Evolutionary conservation across 92 coral and sea anemone species (phyloP), one percentile per base, ranked within the genome.

Genomic region (Epizoanthus illoricatus): DNA sequence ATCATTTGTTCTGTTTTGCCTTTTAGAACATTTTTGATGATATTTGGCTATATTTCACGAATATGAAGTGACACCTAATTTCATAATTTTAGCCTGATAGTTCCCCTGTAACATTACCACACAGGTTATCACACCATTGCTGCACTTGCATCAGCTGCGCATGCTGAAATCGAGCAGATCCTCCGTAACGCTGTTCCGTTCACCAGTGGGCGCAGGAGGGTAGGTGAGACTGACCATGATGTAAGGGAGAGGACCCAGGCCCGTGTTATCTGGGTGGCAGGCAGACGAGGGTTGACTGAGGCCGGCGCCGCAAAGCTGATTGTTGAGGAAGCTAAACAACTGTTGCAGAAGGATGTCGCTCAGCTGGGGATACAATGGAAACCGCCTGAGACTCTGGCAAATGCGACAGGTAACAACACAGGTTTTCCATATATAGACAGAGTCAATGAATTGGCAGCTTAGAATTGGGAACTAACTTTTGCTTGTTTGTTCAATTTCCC

Each of bases 261-360:
- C 6, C 92, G 98, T 18, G 95, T 94, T 61, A 86, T 97, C 54
- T 94, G 99, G 99, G 98, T 97, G 36, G 92, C 95, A 15, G 99
- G 98, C 5, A 81, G 90, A 56, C 68, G 86, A 62, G 99, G 93
- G 4, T 85, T 97, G 42, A 91, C 98, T 39, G 97, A 91, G 69
- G 85, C 75, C 19, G 94, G 86, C 43, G 99, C 98, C 4, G 92
- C 98, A 13, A 88, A 66, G 65, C 80, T 90, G 17, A 90, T 97
- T 36, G 86, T 97, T 9, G 41, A 12, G 24, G 98, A 97, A 81
- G 99, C 99, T 0, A 84, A 91, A 49, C 85, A 87, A 55, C 87
- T 90, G 56, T 65, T 94, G 28, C 92, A 97, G 72, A 87, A 88
- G 65, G 99, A 97, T 67, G 98, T 87, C 24, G 95, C 93, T 18